Conservation (phyloP, 2,797 vertebrate genomes). For the Cuculus canorus region DNA sequence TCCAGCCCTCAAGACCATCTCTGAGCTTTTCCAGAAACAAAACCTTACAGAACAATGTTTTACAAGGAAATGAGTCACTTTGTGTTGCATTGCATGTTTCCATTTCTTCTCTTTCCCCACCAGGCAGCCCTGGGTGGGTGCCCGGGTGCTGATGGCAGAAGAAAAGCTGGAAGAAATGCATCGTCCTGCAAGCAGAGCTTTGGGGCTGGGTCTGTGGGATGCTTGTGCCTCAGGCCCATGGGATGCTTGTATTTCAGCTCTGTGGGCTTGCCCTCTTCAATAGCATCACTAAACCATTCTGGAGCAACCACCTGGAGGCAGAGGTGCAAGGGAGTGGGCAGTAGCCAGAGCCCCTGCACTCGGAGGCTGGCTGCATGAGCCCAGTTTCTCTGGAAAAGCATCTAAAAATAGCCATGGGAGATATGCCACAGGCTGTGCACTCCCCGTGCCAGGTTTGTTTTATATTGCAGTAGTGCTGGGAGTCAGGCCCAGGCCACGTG, state of each 20-base stretch:
- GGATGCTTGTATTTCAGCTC: background rate
- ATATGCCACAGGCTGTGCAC: background rate
- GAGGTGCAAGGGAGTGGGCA: fast-evolving
- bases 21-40: background rate
- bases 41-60: background rate
- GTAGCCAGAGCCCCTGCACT: background rate
- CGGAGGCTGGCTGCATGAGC: background rate
- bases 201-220: too few relatives aligned
- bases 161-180: background rate
- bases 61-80: background rate
- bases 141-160: background rate
- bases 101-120: background rate
- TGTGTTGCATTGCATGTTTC: background rate
- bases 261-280: background rate
- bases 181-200: fast-evolving
- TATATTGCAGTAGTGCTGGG: background rate
- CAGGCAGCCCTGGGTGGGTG: background rate
- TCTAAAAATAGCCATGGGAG: conserved; percentile 42
- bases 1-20: fast-evolving
- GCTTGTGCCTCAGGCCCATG: too few relatives aligned
- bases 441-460: conserved; percentile 3
- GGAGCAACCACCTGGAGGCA: background rate
- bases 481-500: background rate
- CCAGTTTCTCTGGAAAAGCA: conserved; percentile 18
- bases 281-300: background rate